Evolutionary conservation across 2,113 vertebrate genomes (phyloP).

Genomic region (Rissa tridactyla): DNA sequence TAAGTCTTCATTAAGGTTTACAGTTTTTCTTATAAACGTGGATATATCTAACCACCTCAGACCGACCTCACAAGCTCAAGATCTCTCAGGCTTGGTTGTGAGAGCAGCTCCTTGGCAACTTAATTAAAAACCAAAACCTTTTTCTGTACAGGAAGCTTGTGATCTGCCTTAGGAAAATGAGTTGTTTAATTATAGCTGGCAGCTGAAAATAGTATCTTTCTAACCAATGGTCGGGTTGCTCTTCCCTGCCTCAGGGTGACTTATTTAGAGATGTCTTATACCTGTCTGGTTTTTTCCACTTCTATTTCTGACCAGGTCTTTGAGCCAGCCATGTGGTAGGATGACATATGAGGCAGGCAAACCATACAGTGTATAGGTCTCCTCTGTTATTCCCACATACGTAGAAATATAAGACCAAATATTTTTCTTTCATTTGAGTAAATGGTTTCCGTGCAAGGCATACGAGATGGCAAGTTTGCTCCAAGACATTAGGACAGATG

Average conservation of each 20-base stretch:
- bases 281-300: background rate
- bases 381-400: background rate
- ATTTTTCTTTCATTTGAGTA: background rate
- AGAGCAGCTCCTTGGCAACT: background rate
- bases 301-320: background rate
- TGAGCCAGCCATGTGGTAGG: background rate
- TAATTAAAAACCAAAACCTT: slow-evolving; percentile 21
- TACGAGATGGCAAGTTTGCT: background rate
- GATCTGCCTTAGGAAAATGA: slow-evolving; percentile 26
- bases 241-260: background rate
- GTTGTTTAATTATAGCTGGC: slow-evolving; percentile 47
- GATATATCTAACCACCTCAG: background rate
- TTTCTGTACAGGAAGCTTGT: slow-evolving; percentile 37
- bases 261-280: slow-evolving; percentile 1
- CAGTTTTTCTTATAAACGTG: background rate
- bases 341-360: background rate
- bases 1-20: background rate
- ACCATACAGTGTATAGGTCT: background rate
- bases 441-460: background rate
- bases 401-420: background rate
- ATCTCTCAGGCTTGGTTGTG: background rate
- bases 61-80: background rate
- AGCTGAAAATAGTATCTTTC: slow-evolving; percentile 49
- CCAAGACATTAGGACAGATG: background rate
- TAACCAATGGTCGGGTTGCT: background rate